These are phyloP conservation scores for Orchesella flavescens DNA, from an alignment of 2,888 invertebrate species.

Conservation along the genomic window DNA sequence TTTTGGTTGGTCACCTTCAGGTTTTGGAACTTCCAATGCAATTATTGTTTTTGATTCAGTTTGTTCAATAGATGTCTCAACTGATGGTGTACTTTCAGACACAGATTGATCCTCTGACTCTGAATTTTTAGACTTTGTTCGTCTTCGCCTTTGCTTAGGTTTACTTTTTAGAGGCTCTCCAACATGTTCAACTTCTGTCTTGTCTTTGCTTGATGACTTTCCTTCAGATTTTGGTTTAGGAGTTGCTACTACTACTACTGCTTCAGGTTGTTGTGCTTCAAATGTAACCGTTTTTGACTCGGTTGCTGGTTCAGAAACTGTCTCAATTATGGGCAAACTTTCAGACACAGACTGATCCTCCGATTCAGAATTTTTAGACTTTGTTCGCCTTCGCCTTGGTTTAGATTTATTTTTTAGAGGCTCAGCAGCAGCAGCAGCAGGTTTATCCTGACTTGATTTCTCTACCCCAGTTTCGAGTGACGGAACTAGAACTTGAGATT, in stretches of 20 bases:
- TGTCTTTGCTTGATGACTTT: no score
- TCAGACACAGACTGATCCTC: conserved; percentile 10
- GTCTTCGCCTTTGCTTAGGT: conserved; percentile 18
- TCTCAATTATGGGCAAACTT: neutral
- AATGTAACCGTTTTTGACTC: neutral
- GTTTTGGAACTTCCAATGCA: neutral
- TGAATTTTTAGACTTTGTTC: conserved; percentile 32
- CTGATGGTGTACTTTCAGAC: neutral
- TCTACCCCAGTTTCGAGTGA: no score
- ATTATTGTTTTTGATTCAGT: neutral
- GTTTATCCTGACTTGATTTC: neutral
- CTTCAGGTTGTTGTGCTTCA: no score
- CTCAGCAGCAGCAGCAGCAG: conserved; percentile 29
- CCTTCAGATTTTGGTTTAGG: no score
- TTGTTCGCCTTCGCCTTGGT: conserved; percentile 33
- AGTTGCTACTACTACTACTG: no score
- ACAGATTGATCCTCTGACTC: conserved; percentile 19
- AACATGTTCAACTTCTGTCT: conserved; percentile 15
- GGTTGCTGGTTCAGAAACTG: neutral
- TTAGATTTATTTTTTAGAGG: conserved; percentile 60
- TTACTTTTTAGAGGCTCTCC: conserved; percentile 55
- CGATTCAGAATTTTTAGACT: conserved; percentile 38
- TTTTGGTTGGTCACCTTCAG: neutral
- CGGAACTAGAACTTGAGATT: no score
- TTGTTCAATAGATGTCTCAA: no score